Percentiles rank a stretch among this genome's conserved stretches.
Evolutionary conservation across 2,888 invertebrate species (phyloP).

Genomic region (Buathra laborator): DNA sequence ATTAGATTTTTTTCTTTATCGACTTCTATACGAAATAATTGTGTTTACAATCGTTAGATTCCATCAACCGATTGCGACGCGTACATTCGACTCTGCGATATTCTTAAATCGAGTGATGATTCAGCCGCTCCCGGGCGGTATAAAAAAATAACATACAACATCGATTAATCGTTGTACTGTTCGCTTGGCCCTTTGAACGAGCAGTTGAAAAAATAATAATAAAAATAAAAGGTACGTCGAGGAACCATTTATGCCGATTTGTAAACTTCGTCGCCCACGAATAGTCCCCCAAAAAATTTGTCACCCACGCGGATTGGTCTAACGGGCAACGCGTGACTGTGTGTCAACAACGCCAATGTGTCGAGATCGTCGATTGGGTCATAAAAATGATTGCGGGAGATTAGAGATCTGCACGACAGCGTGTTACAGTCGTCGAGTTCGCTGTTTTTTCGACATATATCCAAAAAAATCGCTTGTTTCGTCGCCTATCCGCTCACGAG

Average conservation of each 20-base stretch:
- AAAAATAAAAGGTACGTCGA: slow-evolving; percentile 25
- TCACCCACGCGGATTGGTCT: slow-evolving; percentile 56
- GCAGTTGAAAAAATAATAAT: slow-evolving; percentile 13
- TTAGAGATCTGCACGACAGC: neutral
- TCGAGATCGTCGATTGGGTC: slow-evolving; percentile 35
- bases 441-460: neutral
- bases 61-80: neutral
- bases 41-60: neutral
- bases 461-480: slow-evolving; percentile 5
- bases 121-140: neutral
- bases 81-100: neutral
- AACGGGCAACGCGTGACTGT: neutral
- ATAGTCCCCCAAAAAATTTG: slow-evolving; percentile 37
- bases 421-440: slow-evolving; percentile 5
- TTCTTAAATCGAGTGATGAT: slow-evolving; percentile 9
- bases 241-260: slow-evolving; percentile 56
- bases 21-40: neutral
- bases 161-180: neutral
- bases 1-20: slow-evolving; percentile 12
- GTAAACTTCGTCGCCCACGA: slow-evolving; percentile 60
- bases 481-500: slow-evolving; percentile 16
- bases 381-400: slow-evolving; percentile 29
- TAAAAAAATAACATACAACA: neutral
- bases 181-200: neutral
- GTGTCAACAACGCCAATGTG: slow-evolving; percentile 2